Percentiles rank a stretch among this genome's conserved stretches.
These are phyloP conservation scores for Acanthisitta chloris DNA, from an alignment of 2,113 vertebrate genomes.

Conservation along the genomic window DNA sequence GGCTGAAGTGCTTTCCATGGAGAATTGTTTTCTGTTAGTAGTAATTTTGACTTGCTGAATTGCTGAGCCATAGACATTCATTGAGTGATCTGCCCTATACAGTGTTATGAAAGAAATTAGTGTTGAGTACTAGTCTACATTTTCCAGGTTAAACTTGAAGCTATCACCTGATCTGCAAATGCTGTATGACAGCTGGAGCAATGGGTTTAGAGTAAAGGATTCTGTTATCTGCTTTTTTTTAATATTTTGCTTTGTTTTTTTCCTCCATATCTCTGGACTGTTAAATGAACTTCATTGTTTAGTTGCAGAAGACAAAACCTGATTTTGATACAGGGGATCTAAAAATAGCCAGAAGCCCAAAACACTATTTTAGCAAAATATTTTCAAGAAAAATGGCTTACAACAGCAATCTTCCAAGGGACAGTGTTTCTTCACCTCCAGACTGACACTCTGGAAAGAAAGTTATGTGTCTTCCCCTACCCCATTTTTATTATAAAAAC, in stretches of 20 bases:
- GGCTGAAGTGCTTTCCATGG: conserved; percentile 32
- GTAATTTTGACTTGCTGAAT: conserved; percentile 7
- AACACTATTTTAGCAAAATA: not conserved
- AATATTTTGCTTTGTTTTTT: not conserved
- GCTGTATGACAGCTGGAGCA: not conserved
- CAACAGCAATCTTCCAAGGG: not conserved
- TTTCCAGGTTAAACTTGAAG: not conserved
- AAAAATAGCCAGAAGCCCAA: not conserved
- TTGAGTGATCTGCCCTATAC: not conserved
- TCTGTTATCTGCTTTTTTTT: not conserved
- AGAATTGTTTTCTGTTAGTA: conserved; percentile 10
- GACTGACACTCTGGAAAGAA: not conserved
- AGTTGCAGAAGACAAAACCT: not conserved
- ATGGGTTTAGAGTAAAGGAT: not conserved
- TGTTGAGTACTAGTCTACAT: not conserved
- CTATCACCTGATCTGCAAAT: not conserved
- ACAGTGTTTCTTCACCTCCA: not conserved
- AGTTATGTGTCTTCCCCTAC: not conserved
- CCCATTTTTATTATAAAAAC: not conserved
- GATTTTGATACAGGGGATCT: not conserved
- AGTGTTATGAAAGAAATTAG: not conserved
- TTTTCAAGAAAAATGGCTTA: not conserved
- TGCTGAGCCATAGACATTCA: not conserved
- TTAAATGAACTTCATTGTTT: not conserved
- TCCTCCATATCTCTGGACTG: not conserved